Conservation (phyloP, 2,113 vertebrate species). For the Oncorhynchus gorbuscha region DNA sequence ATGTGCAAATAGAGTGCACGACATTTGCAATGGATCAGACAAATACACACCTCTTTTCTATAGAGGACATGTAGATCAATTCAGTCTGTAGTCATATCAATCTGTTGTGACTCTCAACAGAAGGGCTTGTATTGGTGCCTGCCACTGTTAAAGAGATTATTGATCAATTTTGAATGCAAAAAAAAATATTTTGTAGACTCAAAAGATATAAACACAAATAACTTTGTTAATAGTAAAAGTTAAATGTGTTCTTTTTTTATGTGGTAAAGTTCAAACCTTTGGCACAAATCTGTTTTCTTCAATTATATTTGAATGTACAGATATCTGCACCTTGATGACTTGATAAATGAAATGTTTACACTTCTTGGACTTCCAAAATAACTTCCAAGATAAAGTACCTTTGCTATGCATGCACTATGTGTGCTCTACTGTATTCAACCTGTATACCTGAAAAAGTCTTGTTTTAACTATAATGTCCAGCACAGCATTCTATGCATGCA, state of each 20-base stretch:
- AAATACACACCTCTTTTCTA: conserved; percentile 48
- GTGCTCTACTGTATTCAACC: conserved; percentile 40
- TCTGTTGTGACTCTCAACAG: conserved; percentile 40
- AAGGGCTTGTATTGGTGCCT: conserved; percentile 57
- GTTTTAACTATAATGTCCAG: conserved; percentile 24
- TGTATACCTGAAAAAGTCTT: conserved; percentile 12
- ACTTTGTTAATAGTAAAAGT: conserved; percentile 9
- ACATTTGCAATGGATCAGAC: conserved; percentile 36
- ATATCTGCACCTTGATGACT: conserved; percentile 61
- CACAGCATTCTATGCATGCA: conserved; percentile 72
- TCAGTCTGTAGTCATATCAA: conserved; percentile 28
- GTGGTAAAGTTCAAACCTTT: conserved; percentile 38
- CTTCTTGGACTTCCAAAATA: conserved; percentile 44
- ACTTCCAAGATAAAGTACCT: conserved; percentile 27
- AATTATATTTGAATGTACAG: conserved; percentile 43
- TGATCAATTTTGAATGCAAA: conserved; percentile 37
- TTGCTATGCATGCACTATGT: conserved; percentile 72
- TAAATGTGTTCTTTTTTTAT: conserved; percentile 37
- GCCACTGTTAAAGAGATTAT: conserved; percentile 34
- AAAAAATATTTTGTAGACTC: conserved; percentile 20
- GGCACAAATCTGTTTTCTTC: conserved; percentile 56
- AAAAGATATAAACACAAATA: conserved; percentile 27
- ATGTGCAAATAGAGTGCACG: conserved; percentile 14
- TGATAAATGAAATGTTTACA: conserved; percentile 63
- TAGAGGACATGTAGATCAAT: conserved; percentile 29